These are phyloP conservation scores for Carpatolechia fugitivella DNA, from an alignment of 2,888 invertebrate species.

Conservation along the genomic window DNA sequence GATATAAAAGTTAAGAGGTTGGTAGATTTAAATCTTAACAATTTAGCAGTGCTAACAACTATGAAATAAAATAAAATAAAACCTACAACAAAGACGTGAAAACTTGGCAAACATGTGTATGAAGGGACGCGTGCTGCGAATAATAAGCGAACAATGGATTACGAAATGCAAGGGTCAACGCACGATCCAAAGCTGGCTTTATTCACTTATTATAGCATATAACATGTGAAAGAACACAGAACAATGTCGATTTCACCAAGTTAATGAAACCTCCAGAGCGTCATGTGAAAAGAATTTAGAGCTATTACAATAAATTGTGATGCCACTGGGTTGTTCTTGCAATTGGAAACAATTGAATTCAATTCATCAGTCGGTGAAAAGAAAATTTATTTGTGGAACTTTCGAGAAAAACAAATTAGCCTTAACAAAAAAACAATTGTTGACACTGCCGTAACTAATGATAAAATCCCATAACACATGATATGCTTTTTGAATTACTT, in stretches of 20 bases:
- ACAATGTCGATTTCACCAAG: slow-evolving; percentile 13
- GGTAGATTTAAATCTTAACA: too few relatives aligned
- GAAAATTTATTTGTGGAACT: not conserved
- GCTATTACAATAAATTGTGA: not conserved
- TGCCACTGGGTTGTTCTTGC: not conserved
- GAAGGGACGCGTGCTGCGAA: slow-evolving; percentile 34
- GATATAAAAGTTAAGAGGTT: too few relatives aligned
- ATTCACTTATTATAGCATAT: slow-evolving; percentile 13
- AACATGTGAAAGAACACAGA: slow-evolving; percentile 9
- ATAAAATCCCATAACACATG: too few relatives aligned
- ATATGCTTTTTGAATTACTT: too few relatives aligned
- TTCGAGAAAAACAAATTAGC: not conserved
- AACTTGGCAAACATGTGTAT: slow-evolving; percentile 19
- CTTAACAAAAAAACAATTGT: too few relatives aligned
- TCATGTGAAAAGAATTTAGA: slow-evolving; percentile 2
- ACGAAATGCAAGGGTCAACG: slow-evolving; percentile 56
- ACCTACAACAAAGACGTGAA: slow-evolving; percentile 13
- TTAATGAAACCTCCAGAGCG: not conserved
- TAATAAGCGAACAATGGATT: slow-evolving; percentile 52
- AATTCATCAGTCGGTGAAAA: not conserved
- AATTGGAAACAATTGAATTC: not conserved
- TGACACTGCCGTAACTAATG: too few relatives aligned
- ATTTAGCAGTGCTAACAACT: too few relatives aligned
- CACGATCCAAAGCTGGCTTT: slow-evolving; percentile 33
- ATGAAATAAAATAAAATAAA: not conserved